A percentile compares a stretch with the other conserved stretches of the same genome.
Conservation (phyloP, 2,797 vertebrate genomes). For the Cyclopterus lumpus region DNA sequence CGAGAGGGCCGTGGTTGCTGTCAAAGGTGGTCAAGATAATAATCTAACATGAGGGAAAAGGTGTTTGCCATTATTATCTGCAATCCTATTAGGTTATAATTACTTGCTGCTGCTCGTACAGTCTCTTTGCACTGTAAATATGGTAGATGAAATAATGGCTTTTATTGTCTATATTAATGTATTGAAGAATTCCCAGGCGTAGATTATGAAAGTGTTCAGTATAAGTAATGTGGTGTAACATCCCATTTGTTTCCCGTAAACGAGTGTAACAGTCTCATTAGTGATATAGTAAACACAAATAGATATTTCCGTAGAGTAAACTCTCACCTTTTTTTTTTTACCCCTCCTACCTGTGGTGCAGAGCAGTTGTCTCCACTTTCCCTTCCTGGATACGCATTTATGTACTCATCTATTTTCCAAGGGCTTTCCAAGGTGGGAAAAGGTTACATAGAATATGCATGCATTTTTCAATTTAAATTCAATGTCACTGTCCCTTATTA, state of each 20-base stretch:
- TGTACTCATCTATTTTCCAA: slow-evolving; percentile 42
- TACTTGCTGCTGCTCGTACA: too few species aligned
- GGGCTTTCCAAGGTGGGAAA: slow-evolving; percentile 35
- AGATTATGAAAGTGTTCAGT: not conserved
- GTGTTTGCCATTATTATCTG: slow-evolving; percentile 5
- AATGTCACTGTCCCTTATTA: slow-evolving; percentile 49
- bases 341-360: not conserved
- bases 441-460: slow-evolving; percentile 51
- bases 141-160: not conserved
- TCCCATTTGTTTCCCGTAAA: slow-evolving; percentile 13
- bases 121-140: not conserved
- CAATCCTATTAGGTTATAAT: slow-evolving; percentile 1
- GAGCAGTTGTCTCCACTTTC: slow-evolving; percentile 9
- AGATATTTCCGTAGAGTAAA: slow-evolving; percentile 10
- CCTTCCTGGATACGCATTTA: slow-evolving; percentile 21
- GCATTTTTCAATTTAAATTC: slow-evolving; percentile 30
- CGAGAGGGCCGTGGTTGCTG: not conserved
- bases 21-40: slow-evolving; percentile 9
- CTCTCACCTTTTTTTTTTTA: slow-evolving; percentile 23
- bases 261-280: slow-evolving; percentile 26
- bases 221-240: not conserved
- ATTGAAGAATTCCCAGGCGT: slow-evolving; percentile 4
- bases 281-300: slow-evolving; percentile 11
- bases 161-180: slow-evolving; percentile 14
- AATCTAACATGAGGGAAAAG: slow-evolving; percentile 3